A percentile compares a stretch with the other conserved stretches of the same genome.
Conservation (phyloP, 1,140 invertebrate genomes). For the Globodera rostochiensis region DNA sequence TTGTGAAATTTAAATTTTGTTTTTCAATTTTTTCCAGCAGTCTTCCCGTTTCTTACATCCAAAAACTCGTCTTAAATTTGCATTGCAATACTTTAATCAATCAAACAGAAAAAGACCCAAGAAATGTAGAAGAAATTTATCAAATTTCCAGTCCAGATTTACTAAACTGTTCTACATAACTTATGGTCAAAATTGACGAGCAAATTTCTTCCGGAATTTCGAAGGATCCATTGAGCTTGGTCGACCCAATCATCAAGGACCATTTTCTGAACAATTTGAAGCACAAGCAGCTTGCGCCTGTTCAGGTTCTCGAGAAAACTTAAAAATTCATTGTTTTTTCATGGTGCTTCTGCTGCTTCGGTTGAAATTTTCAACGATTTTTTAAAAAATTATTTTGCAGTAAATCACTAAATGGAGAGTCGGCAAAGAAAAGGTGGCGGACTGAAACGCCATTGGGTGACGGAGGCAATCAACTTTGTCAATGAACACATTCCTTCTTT, state of each 20-base stretch:
- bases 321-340: neutral
- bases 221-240: neutral
- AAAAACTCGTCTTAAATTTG: too few species aligned
- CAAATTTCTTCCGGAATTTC: neutral
- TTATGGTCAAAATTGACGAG: neutral
- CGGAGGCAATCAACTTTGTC: constrained; percentile 34
- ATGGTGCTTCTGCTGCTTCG: neutral
- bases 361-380: neutral
- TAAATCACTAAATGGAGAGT: neutral
- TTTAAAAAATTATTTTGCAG: neutral
- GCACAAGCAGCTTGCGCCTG: constrained; percentile 7
- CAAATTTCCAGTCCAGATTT: too few species aligned
- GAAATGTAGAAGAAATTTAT: too few species aligned
- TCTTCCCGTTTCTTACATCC: too few species aligned
- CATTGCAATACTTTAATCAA: too few species aligned
- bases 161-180: neutral
- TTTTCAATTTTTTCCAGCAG: too few species aligned
- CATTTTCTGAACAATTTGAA: constrained; percentile 22
- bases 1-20: too few species aligned
- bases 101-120: too few species aligned
- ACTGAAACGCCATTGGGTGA: neutral
- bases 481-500: constrained; percentile 55
- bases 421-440: neutral
- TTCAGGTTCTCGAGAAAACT: neutral
- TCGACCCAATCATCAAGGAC: constrained; percentile 3